Evolutionary conservation across 2,888 invertebrate genomes (phyloP).

Genomic region (Athalia circularis): DNA sequence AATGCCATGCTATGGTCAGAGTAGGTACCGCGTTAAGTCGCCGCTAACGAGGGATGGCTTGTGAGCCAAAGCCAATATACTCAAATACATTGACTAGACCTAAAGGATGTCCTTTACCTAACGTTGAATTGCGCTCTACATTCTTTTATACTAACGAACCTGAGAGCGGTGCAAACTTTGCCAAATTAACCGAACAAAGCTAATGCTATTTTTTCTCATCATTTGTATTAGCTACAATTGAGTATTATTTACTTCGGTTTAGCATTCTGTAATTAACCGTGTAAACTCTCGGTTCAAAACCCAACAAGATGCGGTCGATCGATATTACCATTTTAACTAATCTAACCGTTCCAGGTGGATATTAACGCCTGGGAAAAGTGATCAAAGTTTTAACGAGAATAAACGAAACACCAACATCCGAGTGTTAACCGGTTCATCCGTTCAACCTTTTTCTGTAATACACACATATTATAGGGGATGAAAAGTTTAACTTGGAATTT

Average conservation of each 20-base stretch:
- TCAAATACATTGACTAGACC: conserved; percentile 19
- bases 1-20: conserved; percentile 5
- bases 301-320: conserved; percentile 6
- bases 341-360: background rate
- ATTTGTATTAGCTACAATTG: too few species aligned
- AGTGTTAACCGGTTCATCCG: conserved; percentile 9
- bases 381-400: conserved; percentile 35
- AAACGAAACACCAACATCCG: conserved; percentile 13
- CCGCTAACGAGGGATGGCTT: conserved; percentile 35
- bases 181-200: conserved; percentile 9
- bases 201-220: background rate
- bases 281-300: background rate
- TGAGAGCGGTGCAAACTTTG: conserved; percentile 5
- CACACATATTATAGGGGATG: background rate
- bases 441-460: conserved; percentile 1
- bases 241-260: too few species aligned
- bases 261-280: too few species aligned
- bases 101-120: background rate
- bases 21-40: conserved; percentile 31
- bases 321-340: conserved; percentile 28
- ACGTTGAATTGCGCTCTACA: conserved; percentile 2
- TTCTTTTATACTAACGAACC: conserved; percentile 11
- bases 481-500: conserved; percentile 23
- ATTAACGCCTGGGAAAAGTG: conserved; percentile 31
- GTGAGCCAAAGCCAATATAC: conserved; percentile 29